phyloP scores from a whole-genome alignment of 2,797 vertebrate genomes.

The Ctenosaura bakeri region DNA sequence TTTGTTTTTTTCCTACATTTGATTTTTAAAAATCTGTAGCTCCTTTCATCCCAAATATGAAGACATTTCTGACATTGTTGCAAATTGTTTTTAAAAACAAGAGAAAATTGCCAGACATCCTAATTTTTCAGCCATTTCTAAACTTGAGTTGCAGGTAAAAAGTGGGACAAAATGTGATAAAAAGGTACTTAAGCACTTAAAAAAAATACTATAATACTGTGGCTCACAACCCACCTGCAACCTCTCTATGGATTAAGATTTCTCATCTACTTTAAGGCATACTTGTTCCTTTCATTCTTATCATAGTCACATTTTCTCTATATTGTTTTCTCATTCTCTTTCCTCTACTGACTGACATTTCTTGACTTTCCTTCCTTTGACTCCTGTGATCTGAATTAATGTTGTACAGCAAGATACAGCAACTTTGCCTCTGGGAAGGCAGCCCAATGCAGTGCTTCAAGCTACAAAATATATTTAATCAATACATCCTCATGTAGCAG shows the following conservation, averaged over 20 bases:
- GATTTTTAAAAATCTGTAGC: background rate
- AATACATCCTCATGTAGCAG: background rate
- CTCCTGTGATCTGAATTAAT: background rate
- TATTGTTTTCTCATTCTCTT: background rate
- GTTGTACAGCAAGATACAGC: background rate
- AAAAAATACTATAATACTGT: background rate
- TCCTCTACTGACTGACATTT: background rate
- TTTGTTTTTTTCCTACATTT: background rate
- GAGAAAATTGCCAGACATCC: background rate
- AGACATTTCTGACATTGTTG: background rate
- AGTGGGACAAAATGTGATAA: background rate
- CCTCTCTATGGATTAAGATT: background rate
- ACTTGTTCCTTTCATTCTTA: background rate
- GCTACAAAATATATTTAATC: conserved; percentile 23
- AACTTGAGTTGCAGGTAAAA: background rate
- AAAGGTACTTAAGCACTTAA: background rate
- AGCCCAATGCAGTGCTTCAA: background rate
- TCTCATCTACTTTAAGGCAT: background rate
- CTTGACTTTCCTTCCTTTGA: background rate
- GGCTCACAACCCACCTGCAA: background rate
- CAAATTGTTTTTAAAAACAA: background rate
- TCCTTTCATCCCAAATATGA: background rate
- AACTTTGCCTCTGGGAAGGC: background rate
- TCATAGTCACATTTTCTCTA: background rate
- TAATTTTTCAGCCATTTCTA: background rate